Conservation (phyloP, 2,888 invertebrate genomes). For the Meliscaeva auricollis region DNA sequence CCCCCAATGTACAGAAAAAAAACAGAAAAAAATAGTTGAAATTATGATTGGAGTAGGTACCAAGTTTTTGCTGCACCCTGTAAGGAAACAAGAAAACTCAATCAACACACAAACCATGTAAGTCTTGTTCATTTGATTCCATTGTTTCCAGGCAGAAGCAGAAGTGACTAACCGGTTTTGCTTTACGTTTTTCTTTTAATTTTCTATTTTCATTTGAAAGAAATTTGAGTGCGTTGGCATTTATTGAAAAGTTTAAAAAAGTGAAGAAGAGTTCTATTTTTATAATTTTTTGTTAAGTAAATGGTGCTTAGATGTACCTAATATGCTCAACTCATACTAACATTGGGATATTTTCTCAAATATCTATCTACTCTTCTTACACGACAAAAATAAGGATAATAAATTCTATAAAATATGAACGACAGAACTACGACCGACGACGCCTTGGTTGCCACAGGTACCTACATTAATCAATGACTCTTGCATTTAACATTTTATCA, state of each 20-base stretch:
- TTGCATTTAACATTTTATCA: slow-evolving; percentile 20
- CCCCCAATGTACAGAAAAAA: too few relatives aligned
- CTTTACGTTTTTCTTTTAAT: slow-evolving; percentile 52
- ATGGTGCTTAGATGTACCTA: slow-evolving; percentile 6
- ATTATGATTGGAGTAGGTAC: too few relatives aligned
- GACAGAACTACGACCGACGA: not conserved
- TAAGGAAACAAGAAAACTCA: slow-evolving; percentile 26
- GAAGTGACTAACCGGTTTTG: slow-evolving; percentile 49
- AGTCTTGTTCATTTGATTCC: slow-evolving; percentile 18
- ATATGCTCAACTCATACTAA: not conserved
- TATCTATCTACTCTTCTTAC: slow-evolving; percentile 3
- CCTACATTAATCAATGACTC: slow-evolving; percentile 4
- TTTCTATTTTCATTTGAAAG: slow-evolving; percentile 42
- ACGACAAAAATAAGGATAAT: slow-evolving; percentile 5
- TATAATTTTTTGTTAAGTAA: slow-evolving; percentile 2
- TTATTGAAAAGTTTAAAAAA: slow-evolving; percentile 35
- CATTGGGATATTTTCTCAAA: too few relatives aligned
- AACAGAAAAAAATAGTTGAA: too few relatives aligned
- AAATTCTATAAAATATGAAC: not conserved
- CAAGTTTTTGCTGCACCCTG: slow-evolving; percentile 9
- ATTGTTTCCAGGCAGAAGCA: slow-evolving; percentile 24
- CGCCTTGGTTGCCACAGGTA: not conserved
- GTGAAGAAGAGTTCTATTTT: slow-evolving; percentile 8
- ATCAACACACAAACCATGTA: slow-evolving; percentile 19
- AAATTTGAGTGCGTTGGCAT: slow-evolving; percentile 48